Evolutionary conservation across 2,113 vertebrate genomes (phyloP).

Genomic region (Zapornia atra): DNA sequence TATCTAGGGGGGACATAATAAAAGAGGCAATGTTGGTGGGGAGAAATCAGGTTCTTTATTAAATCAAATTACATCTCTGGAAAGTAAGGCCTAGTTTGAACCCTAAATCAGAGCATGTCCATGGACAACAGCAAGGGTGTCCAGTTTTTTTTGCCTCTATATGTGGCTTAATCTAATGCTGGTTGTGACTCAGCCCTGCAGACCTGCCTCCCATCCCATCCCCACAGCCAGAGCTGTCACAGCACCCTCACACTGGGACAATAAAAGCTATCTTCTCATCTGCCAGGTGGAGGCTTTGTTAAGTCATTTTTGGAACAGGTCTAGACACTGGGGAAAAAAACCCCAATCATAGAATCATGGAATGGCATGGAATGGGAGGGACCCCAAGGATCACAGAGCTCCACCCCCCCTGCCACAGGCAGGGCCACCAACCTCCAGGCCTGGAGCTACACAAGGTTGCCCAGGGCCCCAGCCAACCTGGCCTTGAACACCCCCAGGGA

Average conservation of each 20-base stretch:
- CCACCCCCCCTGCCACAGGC: no score
- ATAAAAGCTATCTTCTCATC: not conserved
- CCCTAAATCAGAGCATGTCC: not conserved
- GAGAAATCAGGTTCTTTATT: not conserved
- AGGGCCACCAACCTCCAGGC: no score
- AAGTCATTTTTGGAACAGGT: not conserved
- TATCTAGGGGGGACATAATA: not conserved
- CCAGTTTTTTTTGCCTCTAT: not conserved
- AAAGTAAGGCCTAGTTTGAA: not conserved
- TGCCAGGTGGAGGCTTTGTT: not conserved
- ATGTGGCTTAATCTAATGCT: not conserved
- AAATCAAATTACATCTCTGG: not conserved
- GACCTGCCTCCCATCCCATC: not conserved
- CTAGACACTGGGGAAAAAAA: not conserved
- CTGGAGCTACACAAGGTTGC: no score
- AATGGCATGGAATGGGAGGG: no score
- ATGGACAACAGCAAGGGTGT: not conserved
- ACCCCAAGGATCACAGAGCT: no score
- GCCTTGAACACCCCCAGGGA: no score
- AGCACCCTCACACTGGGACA: accelerated
- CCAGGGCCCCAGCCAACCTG: no score
- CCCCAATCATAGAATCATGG: no score
- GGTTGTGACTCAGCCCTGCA: not conserved
- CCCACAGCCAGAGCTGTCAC: not conserved
- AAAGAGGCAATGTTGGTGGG: not conserved